A percentile compares a stretch with the other conserved stretches of the same genome.
Evolutionary conservation across 2,888 invertebrate genomes (phyloP).

Genomic region (Euplagia quadripunctaria): DNA sequence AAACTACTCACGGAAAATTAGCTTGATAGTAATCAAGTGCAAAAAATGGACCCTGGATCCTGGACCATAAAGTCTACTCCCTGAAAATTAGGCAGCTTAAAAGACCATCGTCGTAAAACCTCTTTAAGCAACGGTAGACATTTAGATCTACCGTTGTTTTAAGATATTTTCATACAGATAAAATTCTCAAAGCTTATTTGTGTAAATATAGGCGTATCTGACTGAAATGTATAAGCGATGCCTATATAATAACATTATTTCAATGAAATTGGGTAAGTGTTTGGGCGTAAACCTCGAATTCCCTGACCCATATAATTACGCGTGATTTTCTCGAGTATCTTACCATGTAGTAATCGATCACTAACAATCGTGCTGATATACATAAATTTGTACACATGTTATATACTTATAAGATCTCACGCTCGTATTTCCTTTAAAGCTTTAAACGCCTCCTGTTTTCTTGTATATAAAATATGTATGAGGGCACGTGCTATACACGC

Average conservation of each 20-base stretch:
- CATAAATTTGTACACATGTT: neutral
- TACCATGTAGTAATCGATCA: conserved; percentile 35
- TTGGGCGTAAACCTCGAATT: conserved; percentile 31
- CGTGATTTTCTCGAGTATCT: conserved; percentile 44
- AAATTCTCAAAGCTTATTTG: neutral
- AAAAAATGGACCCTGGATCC: no score
- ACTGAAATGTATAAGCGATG: neutral
- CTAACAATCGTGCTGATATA: conserved; percentile 14
- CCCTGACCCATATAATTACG: conserved; percentile 36
- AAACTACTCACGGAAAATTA: no score
- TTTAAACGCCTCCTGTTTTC: conserved; percentile 24
- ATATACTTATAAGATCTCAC: conserved; percentile 22
- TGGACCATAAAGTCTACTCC: neutral
- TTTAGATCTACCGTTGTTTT: no score
- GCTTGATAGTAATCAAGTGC: no score
- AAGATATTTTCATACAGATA: no score
- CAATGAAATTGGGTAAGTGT: conserved; percentile 18
- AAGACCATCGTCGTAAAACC: neutral
- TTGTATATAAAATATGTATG: conserved; percentile 44
- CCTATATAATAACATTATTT: conserved; percentile 3
- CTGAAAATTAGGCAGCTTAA: neutral
- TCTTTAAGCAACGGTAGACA: neutral
- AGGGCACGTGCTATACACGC: conserved; percentile 30
- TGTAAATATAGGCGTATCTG: neutral
- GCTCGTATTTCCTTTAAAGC: conserved; percentile 20